Percentiles rank a stretch among this genome's conserved stretches.
These are phyloP conservation scores for Regulus satrapa DNA, from an alignment of 2,113 vertebrate genomes.

Conservation along the genomic window DNA sequence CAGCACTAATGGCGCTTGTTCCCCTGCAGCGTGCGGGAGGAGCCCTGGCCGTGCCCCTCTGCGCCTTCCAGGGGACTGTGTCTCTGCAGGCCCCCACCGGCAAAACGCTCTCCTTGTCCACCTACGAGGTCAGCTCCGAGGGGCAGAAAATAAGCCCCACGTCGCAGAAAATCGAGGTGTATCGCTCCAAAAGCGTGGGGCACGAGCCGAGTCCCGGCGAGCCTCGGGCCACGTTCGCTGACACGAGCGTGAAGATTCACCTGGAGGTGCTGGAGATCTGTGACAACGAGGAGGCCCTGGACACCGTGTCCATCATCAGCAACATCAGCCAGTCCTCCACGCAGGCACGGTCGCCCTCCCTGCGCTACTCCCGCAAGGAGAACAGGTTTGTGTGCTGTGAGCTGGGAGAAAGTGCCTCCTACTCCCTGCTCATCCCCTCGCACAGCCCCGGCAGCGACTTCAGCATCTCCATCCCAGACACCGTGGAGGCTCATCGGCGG, in stretches of 20 bases:
- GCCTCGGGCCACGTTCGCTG: constrained; percentile 69
- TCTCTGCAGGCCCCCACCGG: constrained; percentile 92
- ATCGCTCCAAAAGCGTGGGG: constrained; percentile 94
- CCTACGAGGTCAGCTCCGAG: constrained; percentile 94
- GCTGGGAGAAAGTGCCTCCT: constrained; percentile 91
- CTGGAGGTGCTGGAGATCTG: constrained; percentile 97
- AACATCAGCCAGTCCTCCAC: constrained; percentile 97
- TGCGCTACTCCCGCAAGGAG: constrained; percentile 91
- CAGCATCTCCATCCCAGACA: constrained; percentile 97
- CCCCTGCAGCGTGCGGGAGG: constrained; percentile 77
- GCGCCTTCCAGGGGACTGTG: constrained; percentile 94
- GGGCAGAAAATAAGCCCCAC: constrained; percentile 86
- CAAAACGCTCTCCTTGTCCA: constrained; percentile 93
- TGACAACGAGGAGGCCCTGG: constrained; percentile 91
- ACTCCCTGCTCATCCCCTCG: constrained; percentile 91
- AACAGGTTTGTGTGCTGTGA: constrained; percentile 97
- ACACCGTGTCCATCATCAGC: constrained; percentile 95
- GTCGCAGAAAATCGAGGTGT: constrained; percentile 91
- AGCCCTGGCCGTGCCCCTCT: constrained; percentile 86
- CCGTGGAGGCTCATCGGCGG: constrained; percentile 91
- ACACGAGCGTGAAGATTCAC: constrained; percentile 95
- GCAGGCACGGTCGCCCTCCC: constrained; percentile 88
- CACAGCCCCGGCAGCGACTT: constrained; percentile 81
- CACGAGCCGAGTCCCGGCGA: constrained; percentile 88
- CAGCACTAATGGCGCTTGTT: not conserved